Evolutionary conservation across 2,888 invertebrate genomes (phyloP).

Genomic region (Spatulosminthurus flaviceps): DNA sequence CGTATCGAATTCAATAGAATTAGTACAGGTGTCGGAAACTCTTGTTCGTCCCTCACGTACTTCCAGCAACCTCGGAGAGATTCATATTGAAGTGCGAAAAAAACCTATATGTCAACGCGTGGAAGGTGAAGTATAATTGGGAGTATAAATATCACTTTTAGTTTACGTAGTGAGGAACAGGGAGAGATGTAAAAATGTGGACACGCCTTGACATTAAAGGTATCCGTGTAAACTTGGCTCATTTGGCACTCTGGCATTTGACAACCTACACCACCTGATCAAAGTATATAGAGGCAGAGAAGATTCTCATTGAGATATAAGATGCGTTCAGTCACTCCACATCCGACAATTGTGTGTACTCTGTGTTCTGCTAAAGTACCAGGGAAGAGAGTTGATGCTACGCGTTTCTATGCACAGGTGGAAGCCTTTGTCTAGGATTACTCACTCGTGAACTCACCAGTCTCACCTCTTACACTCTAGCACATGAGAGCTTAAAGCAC

Average conservation of each 20-base stretch:
- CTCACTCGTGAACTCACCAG: neutral
- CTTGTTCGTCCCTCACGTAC: neutral
- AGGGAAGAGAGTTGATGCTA: neutral
- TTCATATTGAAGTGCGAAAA: neutral
- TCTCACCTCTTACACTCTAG: neutral
- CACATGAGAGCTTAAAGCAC: neutral
- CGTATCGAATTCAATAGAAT: no score
- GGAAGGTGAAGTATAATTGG: neutral
- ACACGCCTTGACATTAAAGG: slow-evolving; percentile 27
- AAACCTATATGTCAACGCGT: slow-evolving; percentile 11
- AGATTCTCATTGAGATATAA: slow-evolving; percentile 9
- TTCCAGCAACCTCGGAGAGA: no score
- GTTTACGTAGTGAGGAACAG: slow-evolving; percentile 1
- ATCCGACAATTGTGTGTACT: slow-evolving; percentile 19
- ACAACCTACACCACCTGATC: slow-evolving; percentile 30
- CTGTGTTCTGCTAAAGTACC: neutral
- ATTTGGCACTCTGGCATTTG: slow-evolving; percentile 33
- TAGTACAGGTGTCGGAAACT: no score
- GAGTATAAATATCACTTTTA: neutral
- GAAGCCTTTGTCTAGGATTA: slow-evolving; percentile 33
- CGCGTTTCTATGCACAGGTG: slow-evolving; percentile 26
- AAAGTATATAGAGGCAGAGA: slow-evolving; percentile 11
- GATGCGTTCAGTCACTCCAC: slow-evolving; percentile 25
- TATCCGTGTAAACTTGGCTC: slow-evolving; percentile 5
- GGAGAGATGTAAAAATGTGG: neutral